Conservation (phyloP, 2,797 vertebrate species). For the Girardinus metallicus region DNA sequence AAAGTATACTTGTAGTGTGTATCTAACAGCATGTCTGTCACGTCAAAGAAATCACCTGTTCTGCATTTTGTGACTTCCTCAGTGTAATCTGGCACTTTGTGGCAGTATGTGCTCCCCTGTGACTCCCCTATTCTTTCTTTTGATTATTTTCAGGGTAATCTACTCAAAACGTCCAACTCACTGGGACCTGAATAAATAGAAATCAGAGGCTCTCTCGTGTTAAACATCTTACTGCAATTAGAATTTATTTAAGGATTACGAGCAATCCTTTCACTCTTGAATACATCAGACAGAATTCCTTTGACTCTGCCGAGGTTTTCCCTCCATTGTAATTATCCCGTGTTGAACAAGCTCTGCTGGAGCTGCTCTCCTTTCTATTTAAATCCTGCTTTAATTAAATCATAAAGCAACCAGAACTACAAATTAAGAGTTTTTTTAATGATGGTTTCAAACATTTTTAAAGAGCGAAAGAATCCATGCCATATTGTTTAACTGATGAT, state of each 20-base stretch:
- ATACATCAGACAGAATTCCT: conserved; percentile 79
- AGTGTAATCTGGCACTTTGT: conserved; percentile 38
- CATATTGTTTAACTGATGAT: conserved; percentile 42
- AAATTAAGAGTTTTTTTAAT: conserved; percentile 50
- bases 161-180: conserved; percentile 75
- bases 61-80: conserved; percentile 20
- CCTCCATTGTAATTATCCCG: conserved; percentile 80
- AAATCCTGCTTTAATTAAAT: conserved; percentile 69
- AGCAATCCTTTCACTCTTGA: conserved; percentile 80
- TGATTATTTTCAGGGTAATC: conserved; percentile 63
- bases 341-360: conserved; percentile 56
- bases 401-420: conserved; percentile 71
- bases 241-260: conserved; percentile 84
- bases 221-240: conserved; percentile 84
- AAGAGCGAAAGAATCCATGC: conserved; percentile 38
- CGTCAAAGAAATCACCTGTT: neutral
- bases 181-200: conserved; percentile 30
- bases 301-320: conserved; percentile 71
- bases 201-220: conserved; percentile 52
- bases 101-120: conserved; percentile 33
- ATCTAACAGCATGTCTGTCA: neutral
- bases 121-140: conserved; percentile 55
- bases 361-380: conserved; percentile 44
- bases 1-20: neutral
- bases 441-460: conserved; percentile 18